A percentile compares a stretch with the other conserved stretches of the same genome.
phyloP scores from a whole-genome alignment of 2,888 invertebrate genomes.

The Coleophora flavipennella region DNA sequence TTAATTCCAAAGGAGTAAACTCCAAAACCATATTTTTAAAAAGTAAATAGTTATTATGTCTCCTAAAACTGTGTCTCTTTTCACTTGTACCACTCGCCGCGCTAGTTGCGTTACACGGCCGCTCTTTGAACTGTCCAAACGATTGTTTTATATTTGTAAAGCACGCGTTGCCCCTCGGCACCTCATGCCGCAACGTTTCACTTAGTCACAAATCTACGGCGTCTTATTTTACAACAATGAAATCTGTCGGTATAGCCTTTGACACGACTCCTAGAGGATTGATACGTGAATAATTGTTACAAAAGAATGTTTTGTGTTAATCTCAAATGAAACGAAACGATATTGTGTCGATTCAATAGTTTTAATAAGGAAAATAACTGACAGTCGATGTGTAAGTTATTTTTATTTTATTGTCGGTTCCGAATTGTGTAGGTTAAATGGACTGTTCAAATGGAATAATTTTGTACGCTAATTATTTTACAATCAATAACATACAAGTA shows the following conservation, averaged over 20 bases:
- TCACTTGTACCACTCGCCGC: slow-evolving; percentile 28
- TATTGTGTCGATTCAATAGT: too few relatives aligned
- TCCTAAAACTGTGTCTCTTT: not conserved
- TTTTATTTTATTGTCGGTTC: too few relatives aligned
- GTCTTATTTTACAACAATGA: slow-evolving; percentile 54
- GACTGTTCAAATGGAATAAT: too few relatives aligned
- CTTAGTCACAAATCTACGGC: slow-evolving; percentile 25
- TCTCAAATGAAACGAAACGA: not conserved
- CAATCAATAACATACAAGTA: too few relatives aligned
- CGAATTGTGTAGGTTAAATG: too few relatives aligned
- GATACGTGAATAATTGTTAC: slow-evolving; percentile 1
- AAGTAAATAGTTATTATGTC: too few relatives aligned
- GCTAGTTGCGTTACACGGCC: slow-evolving; percentile 48
- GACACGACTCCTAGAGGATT: not conserved
- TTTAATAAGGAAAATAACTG: not conserved
- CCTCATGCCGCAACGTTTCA: slow-evolving; percentile 41
- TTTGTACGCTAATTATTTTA: too few relatives aligned
- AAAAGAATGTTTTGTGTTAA: slow-evolving; percentile 2
- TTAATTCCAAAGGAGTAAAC: too few relatives aligned
- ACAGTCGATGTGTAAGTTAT: too few relatives aligned
- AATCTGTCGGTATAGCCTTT: not conserved
- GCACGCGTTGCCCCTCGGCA: slow-evolving; percentile 26
- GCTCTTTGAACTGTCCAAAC: slow-evolving; percentile 67
- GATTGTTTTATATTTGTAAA: slow-evolving; percentile 71
- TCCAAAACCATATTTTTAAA: too few relatives aligned